Evolutionary conservation across 37 sponge, comb jelly and placozoan genomes (phyloP).

Genomic region (Oopsacas minuta): DNA sequence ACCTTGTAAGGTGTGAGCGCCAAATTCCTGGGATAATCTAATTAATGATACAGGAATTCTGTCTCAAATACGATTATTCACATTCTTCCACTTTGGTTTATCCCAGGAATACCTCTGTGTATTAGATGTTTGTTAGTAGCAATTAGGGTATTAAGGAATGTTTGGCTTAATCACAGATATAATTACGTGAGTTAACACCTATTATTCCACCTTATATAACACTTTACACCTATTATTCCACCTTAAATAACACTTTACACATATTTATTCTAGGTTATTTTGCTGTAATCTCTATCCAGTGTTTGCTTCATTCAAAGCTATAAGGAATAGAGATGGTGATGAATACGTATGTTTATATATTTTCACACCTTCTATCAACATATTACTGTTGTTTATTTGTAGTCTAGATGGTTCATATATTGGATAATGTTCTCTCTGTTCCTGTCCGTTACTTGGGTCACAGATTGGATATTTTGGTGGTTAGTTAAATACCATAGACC

Average conservation of each 20-base stretch:
- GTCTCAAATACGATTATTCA: too few relatives aligned
- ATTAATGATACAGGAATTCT: too few relatives aligned
- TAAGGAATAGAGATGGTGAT: constrained; percentile 8
- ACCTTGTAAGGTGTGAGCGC: too few relatives aligned
- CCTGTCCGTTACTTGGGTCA: not conserved
- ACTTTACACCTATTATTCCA: not conserved
- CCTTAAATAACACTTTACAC: too few relatives aligned
- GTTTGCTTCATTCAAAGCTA: constrained; percentile 13
- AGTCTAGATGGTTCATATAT: constrained; percentile 4
- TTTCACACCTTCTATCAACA: not conserved
- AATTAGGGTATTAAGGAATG: not conserved
- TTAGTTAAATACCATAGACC: not conserved
- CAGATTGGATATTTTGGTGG: not conserved
- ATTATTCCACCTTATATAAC: not conserved
- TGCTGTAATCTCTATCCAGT: constrained; percentile 1
- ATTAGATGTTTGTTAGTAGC: too few relatives aligned
- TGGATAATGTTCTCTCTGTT: not conserved
- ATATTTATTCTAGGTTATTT: not conserved
- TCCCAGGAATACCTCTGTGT: too few relatives aligned
- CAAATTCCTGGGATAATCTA: too few relatives aligned
- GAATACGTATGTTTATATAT: not conserved
- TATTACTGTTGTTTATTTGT: too few relatives aligned
- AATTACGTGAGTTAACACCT: not conserved
- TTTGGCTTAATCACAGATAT: not conserved
- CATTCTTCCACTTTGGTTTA: too few relatives aligned